A percentile compares a stretch with the other conserved stretches of the same genome.
Evolutionary conservation across 2,888 invertebrate genomes (phyloP).

Genomic region (Sinelater perroti): DNA sequence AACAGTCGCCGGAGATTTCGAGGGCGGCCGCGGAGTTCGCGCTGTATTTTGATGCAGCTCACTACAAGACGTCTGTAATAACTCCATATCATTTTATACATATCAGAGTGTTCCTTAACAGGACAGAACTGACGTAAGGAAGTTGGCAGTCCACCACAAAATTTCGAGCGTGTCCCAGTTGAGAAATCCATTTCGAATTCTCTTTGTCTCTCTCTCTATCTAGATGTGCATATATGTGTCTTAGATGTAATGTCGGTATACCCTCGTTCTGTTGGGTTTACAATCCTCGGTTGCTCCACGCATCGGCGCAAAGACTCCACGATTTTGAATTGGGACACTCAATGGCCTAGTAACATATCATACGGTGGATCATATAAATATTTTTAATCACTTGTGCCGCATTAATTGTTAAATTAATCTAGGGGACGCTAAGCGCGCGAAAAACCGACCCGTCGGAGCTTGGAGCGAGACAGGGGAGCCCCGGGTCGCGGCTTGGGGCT

Average conservation of each 20-base stretch:
- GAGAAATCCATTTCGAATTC: slow-evolving; percentile 19
- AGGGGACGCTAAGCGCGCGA: slow-evolving; percentile 25
- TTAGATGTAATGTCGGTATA: slow-evolving; percentile 26
- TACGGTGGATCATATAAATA: slow-evolving; percentile 50
- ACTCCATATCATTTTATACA: slow-evolving; percentile 46
- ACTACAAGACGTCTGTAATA: slow-evolving; percentile 19
- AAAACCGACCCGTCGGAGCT: slow-evolving; percentile 34
- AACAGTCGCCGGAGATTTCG: slow-evolving; percentile 28
- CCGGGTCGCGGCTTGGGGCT: slow-evolving; percentile 31
- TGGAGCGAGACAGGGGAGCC: slow-evolving; percentile 48
- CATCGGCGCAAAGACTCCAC: slow-evolving; percentile 34
- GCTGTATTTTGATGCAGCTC: slow-evolving; percentile 22
- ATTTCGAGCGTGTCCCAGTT: slow-evolving; percentile 31
- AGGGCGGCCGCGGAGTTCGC: neutral
- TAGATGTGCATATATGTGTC: slow-evolving; percentile 31
- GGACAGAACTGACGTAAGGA: slow-evolving; percentile 40
- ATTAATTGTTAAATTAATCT: slow-evolving; percentile 49
- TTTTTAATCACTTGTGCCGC: slow-evolving; percentile 56
- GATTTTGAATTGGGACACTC: slow-evolving; percentile 45
- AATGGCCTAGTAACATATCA: slow-evolving; percentile 55
- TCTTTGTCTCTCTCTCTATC: slow-evolving; percentile 33
- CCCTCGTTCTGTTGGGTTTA: neutral
- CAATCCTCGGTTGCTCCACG: slow-evolving; percentile 5
- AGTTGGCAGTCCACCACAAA: slow-evolving; percentile 45
- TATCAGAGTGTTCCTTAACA: slow-evolving; percentile 50